Conservation (phyloP, 2,797 vertebrate species). For the Acrossocheilus wenchowensis region DNA sequence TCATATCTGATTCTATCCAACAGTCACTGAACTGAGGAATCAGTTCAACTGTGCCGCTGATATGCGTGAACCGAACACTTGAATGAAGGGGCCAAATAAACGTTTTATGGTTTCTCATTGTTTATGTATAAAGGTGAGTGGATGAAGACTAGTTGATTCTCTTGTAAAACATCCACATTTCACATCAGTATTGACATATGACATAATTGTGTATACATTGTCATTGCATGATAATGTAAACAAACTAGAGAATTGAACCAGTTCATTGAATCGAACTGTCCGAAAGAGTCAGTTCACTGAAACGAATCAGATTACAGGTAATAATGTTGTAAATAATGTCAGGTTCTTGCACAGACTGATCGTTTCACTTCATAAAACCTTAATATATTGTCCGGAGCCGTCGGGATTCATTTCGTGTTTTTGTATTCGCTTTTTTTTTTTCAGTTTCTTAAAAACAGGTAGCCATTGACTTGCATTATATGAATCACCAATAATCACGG, state of each 20-base stretch:
- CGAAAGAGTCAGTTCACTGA: neutral
- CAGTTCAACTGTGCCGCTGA: no score
- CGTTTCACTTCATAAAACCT: neutral
- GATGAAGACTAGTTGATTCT: neutral
- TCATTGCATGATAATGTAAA: neutral
- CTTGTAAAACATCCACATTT: neutral
- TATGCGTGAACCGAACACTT: no score
- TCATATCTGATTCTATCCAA: no score
- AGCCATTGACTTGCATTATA: no score
- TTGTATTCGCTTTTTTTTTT: no score
- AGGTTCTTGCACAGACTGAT: neutral
- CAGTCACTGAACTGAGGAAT: no score
- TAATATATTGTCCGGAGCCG: neutral
- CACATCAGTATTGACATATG: neutral
- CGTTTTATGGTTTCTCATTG: no score
- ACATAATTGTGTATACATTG: neutral
- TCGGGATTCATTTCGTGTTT: neutral
- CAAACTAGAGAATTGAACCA: neutral
- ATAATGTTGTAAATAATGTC: neutral
- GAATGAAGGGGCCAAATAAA: no score
- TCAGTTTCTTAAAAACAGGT: no score
- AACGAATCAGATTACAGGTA: neutral
- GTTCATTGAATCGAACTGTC: neutral
- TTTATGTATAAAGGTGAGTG: neutral
- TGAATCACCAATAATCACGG: no score